Percentiles rank a stretch among this genome's conserved stretches.
Evolutionary conservation across 2,888 invertebrate species (phyloP).

Genomic region (Geotrupes spiniger): DNA sequence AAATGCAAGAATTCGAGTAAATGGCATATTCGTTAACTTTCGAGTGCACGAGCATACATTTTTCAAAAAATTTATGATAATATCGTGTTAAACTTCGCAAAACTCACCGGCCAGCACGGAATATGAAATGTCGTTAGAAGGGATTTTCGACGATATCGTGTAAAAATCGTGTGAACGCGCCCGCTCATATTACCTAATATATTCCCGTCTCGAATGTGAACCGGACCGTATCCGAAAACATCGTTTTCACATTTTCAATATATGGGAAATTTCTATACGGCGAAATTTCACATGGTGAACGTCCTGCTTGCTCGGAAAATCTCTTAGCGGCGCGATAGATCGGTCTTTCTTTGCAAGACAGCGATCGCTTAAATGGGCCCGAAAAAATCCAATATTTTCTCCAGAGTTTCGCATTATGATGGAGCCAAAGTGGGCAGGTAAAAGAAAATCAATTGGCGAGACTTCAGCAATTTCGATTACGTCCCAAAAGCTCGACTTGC

Average conservation of each 20-base stretch:
- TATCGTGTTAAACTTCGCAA: no score
- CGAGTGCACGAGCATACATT: no score
- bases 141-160: no score
- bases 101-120: no score
- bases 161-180: slow-evolving; percentile 1
- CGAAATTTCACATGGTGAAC: no score
- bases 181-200: slow-evolving; percentile 1
- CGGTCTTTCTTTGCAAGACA: not conserved
- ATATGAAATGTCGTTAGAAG: no score
- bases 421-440: slow-evolving; percentile 2
- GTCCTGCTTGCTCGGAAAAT: no score
- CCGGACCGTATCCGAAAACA: slow-evolving; percentile 16
- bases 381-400: slow-evolving; percentile 1
- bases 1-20: no score
- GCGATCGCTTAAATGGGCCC: not conserved
- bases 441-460: slow-evolving; percentile 1
- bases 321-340: not conserved
- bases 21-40: no score
- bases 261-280: slow-evolving; percentile 1
- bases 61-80: no score
- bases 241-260: slow-evolving; percentile 17
- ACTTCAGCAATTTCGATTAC: not conserved
- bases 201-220: slow-evolving; percentile 10
- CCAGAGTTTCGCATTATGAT: not conserved
- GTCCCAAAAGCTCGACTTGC: no score